Percentiles rank a stretch among this genome's conserved stretches.
phyloP scores from a whole-genome alignment of 2,888 invertebrate genomes.

The Callosobruchus maculatus region DNA sequence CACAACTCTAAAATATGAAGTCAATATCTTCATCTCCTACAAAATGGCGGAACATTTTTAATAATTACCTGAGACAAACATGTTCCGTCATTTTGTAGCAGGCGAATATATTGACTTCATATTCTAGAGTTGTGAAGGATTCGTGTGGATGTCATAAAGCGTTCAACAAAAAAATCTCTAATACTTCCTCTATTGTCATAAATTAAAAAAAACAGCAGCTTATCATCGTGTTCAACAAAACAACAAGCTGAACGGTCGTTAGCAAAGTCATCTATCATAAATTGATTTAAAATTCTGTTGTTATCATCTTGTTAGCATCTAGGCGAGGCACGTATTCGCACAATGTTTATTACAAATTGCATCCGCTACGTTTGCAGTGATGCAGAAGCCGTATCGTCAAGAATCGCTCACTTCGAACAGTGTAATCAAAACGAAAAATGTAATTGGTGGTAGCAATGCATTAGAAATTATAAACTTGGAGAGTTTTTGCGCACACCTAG shows the following conservation, averaged over 20 bases:
- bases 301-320: not conserved
- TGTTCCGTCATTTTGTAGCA: no score
- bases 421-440: not conserved
- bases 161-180: no score
- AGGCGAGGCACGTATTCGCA: not conserved
- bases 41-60: no score
- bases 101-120: no score
- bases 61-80: no score
- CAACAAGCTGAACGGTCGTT: not conserved
- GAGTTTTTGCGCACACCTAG: not conserved
- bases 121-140: no score
- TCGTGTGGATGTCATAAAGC: no score
- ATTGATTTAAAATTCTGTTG: not conserved
- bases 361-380: not conserved
- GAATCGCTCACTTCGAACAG: not conserved
- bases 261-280: not conserved
- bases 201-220: no score
- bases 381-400: not conserved
- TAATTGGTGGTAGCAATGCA: not conserved
- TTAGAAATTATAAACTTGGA: not conserved
- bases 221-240: no score
- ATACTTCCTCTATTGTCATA: no score
- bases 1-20: no score
- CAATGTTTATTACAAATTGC: not conserved
- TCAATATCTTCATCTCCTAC: no score